Conservation (phyloP, 1,140 invertebrate genomes). For the Dendrolimus kikuchii region DNA sequence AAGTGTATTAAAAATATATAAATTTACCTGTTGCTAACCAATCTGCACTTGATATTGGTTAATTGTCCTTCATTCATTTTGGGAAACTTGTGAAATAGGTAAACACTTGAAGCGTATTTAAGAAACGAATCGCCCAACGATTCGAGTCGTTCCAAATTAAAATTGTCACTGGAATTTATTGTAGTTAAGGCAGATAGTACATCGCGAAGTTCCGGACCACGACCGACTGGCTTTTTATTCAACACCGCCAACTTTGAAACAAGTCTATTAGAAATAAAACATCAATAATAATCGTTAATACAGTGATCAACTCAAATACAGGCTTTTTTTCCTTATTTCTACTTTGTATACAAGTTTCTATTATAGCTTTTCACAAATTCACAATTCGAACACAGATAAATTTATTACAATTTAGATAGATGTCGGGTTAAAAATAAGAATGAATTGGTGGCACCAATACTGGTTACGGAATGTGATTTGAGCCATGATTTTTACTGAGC, state of each 20-base stretch:
- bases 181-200: slow-evolving; percentile 80
- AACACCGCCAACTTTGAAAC: slow-evolving; percentile 39
- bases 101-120: slow-evolving; percentile 84
- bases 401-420: too few relatives aligned
- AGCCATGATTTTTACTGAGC: too few relatives aligned
- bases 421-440: too few relatives aligned
- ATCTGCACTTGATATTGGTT: slow-evolving; percentile 80
- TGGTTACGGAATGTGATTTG: too few relatives aligned
- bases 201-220: slow-evolving; percentile 53
- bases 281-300: not conserved
- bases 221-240: slow-evolving; percentile 12
- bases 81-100: slow-evolving; percentile 80
- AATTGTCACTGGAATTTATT: slow-evolving; percentile 81
- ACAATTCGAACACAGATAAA: too few relatives aligned
- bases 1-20: slow-evolving; percentile 6
- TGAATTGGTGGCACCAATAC: too few relatives aligned
- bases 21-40: slow-evolving; percentile 86
- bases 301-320: too few relatives aligned
- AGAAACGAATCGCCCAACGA: slow-evolving; percentile 92
- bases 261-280: slow-evolving; percentile 30
- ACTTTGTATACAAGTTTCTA: too few relatives aligned
- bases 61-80: slow-evolving; percentile 83
- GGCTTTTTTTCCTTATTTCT: too few relatives aligned
- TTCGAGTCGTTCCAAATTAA: slow-evolving; percentile 88
- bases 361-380: too few relatives aligned